Evolutionary conservation across 2,797 vertebrate species (phyloP), one percentile per base, ranked within the genome.

Genomic region (Eurystomus glaucurus): DNA sequence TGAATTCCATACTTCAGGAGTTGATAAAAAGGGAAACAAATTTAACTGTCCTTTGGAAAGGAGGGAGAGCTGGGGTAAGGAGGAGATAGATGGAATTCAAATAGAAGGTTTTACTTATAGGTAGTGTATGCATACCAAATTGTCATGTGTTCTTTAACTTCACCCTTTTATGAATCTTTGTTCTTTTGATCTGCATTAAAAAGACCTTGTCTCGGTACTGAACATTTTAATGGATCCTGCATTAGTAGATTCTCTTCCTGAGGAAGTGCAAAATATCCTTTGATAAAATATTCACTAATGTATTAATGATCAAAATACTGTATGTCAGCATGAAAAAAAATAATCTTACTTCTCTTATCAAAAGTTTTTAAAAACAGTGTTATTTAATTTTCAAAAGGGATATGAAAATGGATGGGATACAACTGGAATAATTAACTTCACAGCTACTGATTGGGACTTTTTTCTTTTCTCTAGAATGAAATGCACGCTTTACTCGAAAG

Each of bases 401-500:
- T 85, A 52, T 37, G 62, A 88, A 94, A 96, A 62, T 81, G 15
- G 33, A 3, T 82, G 71, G 65, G 74, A 68, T 50, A 45, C 71
- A 91, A 54, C 62, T 80, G 85, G 46, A 68, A 62, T 90, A 72
- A 64, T 50, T 87, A 94, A 88, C 88, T 83, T 85, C 51, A 85
- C 72, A 65, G 29, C 62, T 74, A 48, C 14, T 97, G 82, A 95
- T 85, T 84, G 54, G 75, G 61, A 65, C 15, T 62, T 70, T 50
- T 25, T 51, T 87, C 33, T 90, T 97, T 96, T 94, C 86, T 97
- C 95, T 94, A 99, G 99, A 99, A 98, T 60, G 99, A 99, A 98
- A 99, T 99, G 97, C 99, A 99, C 1, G 87, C 98, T 70, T 98
- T 99, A 96, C 98, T 99, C 46, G 99, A 99, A 98, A 99, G 98